phyloP scores from a whole-genome alignment of 2,113 vertebrate species.

The Psilopsiagon aymara region DNA sequence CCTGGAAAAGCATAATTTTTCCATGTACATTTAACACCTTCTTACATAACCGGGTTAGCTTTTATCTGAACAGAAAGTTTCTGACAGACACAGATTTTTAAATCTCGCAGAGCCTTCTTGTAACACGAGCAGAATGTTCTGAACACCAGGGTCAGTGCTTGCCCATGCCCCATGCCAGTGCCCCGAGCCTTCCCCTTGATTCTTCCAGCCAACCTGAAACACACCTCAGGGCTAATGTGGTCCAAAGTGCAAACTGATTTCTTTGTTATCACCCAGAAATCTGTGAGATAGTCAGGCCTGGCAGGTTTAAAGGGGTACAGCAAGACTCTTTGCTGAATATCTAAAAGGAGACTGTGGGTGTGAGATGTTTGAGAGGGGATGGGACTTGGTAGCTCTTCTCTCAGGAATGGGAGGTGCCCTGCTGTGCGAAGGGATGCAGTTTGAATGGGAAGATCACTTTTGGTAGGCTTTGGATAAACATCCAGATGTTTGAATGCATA shows the following conservation, averaged over 20 bases:
- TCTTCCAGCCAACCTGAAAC: neutral
- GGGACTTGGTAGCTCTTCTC: neutral
- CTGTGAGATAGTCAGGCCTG: neutral
- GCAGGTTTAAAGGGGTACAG: neutral
- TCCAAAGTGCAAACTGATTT: neutral
- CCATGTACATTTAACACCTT: slow-evolving; percentile 48
- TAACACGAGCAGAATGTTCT: neutral
- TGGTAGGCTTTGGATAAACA: neutral
- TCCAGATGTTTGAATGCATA: neutral
- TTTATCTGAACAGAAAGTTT: slow-evolving; percentile 54
- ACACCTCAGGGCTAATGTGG: rapidly evolving
- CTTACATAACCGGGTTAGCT: slow-evolving; percentile 55
- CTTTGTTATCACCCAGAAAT: rapidly evolving
- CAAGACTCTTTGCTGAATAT: rapidly evolving
- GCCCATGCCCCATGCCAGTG: neutral
- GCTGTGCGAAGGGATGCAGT: neutral
- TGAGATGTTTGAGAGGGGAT: neutral
- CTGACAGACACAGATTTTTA: slow-evolving; percentile 15
- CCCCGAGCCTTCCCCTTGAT: neutral
- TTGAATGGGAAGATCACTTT: neutral
- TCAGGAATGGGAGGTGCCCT: neutral
- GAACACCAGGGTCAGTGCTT: neutral
- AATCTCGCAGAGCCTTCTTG: slow-evolving; percentile 20
- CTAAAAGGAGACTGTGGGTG: neutral
- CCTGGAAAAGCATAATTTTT: slow-evolving; percentile 44